A percentile compares a stretch with the other conserved stretches of the same genome.
Evolutionary conservation across 2,888 invertebrate genomes (phyloP).

Genomic region (Atethmia centrago): DNA sequence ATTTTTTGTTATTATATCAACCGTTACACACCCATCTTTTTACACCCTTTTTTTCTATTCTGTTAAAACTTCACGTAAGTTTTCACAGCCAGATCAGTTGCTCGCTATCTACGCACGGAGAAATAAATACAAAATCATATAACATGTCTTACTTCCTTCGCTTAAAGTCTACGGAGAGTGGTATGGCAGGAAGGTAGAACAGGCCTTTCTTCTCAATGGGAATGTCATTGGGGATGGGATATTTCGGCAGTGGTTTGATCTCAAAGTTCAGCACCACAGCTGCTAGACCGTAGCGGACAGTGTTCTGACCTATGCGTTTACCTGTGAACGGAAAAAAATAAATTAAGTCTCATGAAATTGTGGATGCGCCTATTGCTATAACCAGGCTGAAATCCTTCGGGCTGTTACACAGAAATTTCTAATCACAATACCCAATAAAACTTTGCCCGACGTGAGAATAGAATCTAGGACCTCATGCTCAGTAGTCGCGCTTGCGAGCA

Average conservation of each 20-base stretch:
- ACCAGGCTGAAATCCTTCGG: neutral
- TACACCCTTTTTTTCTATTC: too few species aligned
- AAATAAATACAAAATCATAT: neutral
- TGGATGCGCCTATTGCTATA: too few species aligned
- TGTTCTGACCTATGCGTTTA: conserved; percentile 67
- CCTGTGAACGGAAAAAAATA: conserved; percentile 59
- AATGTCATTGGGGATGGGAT: conserved; percentile 58
- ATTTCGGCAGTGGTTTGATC: conserved; percentile 48
- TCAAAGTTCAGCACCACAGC: conserved; percentile 62
- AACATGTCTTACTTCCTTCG: conserved; percentile 39
- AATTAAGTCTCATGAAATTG: neutral
- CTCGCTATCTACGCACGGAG: neutral
- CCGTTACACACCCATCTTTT: too few species aligned
- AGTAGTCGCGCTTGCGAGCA: neutral
- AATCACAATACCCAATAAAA: neutral
- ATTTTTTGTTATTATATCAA: too few species aligned
- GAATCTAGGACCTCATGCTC: too few species aligned
- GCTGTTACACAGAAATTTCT: neutral
- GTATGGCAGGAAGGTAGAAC: conserved; percentile 61
- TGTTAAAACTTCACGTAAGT: neutral
- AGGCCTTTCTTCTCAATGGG: conserved; percentile 60
- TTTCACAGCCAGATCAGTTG: neutral
- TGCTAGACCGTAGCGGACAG: conserved; percentile 65
- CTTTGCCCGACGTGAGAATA: neutral
- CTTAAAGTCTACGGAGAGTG: conserved; percentile 55